Conservation (phyloP, 2,797 vertebrate species). For the Microcaecilia unicolor region DNA sequence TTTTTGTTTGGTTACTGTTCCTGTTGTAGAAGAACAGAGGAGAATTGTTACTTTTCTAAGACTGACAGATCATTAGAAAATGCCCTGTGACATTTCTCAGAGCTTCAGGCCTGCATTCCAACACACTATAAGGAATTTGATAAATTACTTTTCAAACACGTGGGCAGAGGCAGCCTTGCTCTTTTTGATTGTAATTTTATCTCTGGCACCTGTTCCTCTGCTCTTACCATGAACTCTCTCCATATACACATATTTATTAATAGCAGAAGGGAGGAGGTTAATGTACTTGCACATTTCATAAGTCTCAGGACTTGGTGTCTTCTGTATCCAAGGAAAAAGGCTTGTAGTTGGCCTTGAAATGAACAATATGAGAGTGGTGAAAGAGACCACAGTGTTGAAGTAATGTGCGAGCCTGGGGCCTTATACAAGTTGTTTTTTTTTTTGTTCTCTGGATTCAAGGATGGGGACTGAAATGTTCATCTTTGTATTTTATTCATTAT, state of each 20-base stretch:
- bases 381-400: too few relatives aligned
- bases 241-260: slow-evolving; percentile 62
- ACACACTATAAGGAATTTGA: slow-evolving; percentile 41
- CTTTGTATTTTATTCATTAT: too few relatives aligned
- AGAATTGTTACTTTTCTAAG: too few relatives aligned
- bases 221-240: slow-evolving; percentile 54
- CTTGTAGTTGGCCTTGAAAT: too few relatives aligned
- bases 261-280: slow-evolving; percentile 40
- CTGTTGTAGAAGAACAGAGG: too few relatives aligned
- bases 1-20: neutral
- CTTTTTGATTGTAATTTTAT: slow-evolving; percentile 77
- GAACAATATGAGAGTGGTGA: too few relatives aligned
- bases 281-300: slow-evolving; percentile 7
- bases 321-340: too few relatives aligned
- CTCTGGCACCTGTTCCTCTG: slow-evolving; percentile 70
- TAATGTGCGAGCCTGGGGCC: too few relatives aligned
- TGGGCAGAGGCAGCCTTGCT: slow-evolving; percentile 58
- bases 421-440: too few relatives aligned
- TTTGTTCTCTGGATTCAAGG: too few relatives aligned
- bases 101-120: slow-evolving; percentile 31
- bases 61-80: too few relatives aligned
- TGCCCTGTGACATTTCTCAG: slow-evolving; percentile 40
- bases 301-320: neutral
- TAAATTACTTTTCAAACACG: slow-evolving; percentile 13
- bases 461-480: too few relatives aligned